Evolutionary conservation across 2,888 invertebrate species (phyloP).

Genomic region (Cephus spinipes): DNA sequence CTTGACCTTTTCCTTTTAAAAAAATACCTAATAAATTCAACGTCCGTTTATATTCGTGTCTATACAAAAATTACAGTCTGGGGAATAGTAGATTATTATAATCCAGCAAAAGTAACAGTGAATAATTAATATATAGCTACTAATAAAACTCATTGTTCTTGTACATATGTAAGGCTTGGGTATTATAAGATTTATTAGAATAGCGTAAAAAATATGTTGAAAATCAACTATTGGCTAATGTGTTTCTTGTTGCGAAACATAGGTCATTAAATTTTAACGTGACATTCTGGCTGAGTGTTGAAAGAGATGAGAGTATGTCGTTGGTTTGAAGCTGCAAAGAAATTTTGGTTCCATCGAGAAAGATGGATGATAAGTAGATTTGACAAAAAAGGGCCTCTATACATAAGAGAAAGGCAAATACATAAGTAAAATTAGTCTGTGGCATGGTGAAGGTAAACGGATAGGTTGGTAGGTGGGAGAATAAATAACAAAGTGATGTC

Average conservation of each 20-base stretch:
- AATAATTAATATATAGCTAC: background rate
- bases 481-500: constrained; percentile 1
- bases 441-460: background rate
- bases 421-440: background rate
- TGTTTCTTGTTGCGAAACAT: background rate
- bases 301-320: background rate
- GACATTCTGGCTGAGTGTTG: background rate
- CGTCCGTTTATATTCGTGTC: background rate
- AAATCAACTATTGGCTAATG: background rate
- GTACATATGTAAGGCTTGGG: background rate
- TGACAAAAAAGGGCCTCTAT: background rate
- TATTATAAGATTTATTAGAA: background rate
- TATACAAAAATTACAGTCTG: background rate
- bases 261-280: background rate
- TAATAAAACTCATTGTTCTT: background rate
- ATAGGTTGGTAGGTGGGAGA: background rate
- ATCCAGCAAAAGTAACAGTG: background rate
- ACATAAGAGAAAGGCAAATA: background rate
- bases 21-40: background rate
- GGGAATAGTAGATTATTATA: background rate
- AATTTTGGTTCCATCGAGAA: background rate
- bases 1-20: background rate
- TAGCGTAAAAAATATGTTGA: background rate
- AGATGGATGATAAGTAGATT: background rate
- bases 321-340: background rate